phyloP scores from a whole-genome alignment of 2,888 invertebrate genomes.

The Phlogophora meticulosa region DNA sequence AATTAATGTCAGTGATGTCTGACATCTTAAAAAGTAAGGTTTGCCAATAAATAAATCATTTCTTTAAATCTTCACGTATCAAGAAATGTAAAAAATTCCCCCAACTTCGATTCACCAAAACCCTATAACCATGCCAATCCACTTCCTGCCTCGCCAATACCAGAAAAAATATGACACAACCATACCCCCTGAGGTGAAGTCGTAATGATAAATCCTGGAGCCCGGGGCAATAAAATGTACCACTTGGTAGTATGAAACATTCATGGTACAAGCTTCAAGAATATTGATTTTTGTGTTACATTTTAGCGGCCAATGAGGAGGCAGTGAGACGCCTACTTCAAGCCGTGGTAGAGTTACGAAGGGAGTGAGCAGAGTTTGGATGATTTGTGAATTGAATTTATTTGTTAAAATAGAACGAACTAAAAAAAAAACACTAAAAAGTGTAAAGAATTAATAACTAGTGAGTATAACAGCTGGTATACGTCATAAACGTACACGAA shows the following conservation, averaged over 20 bases:
- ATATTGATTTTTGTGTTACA: conserved; percentile 79
- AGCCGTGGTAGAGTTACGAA: conserved; percentile 57
- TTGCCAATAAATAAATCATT: too few relatives aligned
- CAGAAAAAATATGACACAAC: conserved; percentile 58
- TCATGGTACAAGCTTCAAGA: conserved; percentile 69
- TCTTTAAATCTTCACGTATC: too few relatives aligned
- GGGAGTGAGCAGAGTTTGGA: conserved; percentile 49
- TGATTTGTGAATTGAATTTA: too few relatives aligned
- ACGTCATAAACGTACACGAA: too few relatives aligned
- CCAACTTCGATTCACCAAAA: background rate
- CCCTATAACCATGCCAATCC: conserved; percentile 27
- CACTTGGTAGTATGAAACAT: conserved; percentile 75
- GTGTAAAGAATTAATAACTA: too few relatives aligned
- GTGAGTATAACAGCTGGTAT: too few relatives aligned
- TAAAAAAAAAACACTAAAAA: too few relatives aligned
- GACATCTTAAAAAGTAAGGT: too few relatives aligned
- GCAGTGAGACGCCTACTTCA: conserved; percentile 71
- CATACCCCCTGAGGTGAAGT: conserved; percentile 48
- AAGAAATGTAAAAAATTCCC: background rate
- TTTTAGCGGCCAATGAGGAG: conserved; percentile 71
- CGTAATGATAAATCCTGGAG: conserved; percentile 66
- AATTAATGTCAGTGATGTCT: too few relatives aligned
- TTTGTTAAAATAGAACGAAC: too few relatives aligned
- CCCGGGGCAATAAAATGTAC: conserved; percentile 50
- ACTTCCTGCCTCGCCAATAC: conserved; percentile 28